Percentiles rank a stretch among this genome's conserved stretches.
Evolutionary conservation across 1,140 invertebrate genomes (phyloP).

Genomic region (Patella vulgata): DNA sequence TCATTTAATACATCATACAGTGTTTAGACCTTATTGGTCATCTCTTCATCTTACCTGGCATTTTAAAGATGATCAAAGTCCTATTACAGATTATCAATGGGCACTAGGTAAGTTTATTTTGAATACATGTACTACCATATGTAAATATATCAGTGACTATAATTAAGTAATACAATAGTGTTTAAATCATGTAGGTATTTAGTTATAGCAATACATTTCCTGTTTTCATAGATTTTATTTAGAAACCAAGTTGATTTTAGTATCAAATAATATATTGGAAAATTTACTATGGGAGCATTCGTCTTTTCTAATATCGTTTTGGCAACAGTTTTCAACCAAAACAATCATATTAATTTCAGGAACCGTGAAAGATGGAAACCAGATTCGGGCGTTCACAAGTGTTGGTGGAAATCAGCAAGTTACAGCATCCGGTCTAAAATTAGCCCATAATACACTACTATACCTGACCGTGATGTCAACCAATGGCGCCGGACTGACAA

Average conservation of each 20-base stretch:
- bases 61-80: slow-evolving; percentile 34
- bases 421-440: slow-evolving; percentile 22
- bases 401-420: slow-evolving; percentile 40
- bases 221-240: too few relatives aligned
- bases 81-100: slow-evolving; percentile 41
- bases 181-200: too few relatives aligned
- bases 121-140: too few relatives aligned
- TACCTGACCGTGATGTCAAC: slow-evolving; percentile 47
- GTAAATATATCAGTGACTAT: too few relatives aligned
- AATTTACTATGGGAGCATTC: too few relatives aligned
- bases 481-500: slow-evolving; percentile 41
- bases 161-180: too few relatives aligned
- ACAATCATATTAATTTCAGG: slow-evolving; percentile 26
- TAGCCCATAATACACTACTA: slow-evolving; percentile 34
- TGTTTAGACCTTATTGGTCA: slow-evolving; percentile 41
- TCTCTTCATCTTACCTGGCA: slow-evolving; percentile 41
- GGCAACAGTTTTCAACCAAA: slow-evolving; percentile 13
- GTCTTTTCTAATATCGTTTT: neutral
- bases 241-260: slow-evolving; percentile 1
- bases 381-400: slow-evolving; percentile 39
- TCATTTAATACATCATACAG: slow-evolving; percentile 14
- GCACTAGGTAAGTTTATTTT: slow-evolving; percentile 42
- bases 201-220: too few relatives aligned
- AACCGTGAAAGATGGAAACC: slow-evolving; percentile 39
- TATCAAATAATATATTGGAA: too few relatives aligned